Base-by-base conservation (phyloP, 2,797 vertebrate species). In the Garrulus glandarius region DNA sequence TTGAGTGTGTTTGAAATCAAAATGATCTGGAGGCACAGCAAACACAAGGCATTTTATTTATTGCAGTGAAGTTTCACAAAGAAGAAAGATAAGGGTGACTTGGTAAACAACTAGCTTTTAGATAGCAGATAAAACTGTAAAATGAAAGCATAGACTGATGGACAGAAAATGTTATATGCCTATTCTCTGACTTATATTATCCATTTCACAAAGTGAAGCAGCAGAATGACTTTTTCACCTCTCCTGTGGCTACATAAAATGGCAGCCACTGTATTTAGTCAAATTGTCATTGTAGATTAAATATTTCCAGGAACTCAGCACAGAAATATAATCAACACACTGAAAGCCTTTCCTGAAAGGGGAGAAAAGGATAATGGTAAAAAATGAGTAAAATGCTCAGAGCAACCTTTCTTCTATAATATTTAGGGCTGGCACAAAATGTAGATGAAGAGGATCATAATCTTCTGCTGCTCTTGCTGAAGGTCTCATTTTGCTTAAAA, bases 1-100 rank as follows among this genome's bases (percentile, higher is more conserved):
- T 96, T 89, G 83, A 91, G 36, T 79, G 78, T 93, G 49, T 97
- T 95, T 95, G 93, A 97, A 97, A 98, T 97, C 83, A 95, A 95
- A 97, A 92, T 59, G 57, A 96, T 96, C 77, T 92, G 57, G 85
- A 94, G 84, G 50, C 60, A 89, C 3, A 36, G 81, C 74, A 95
- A 94, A 79, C 90, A 87, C 17, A 15, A 85, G 47, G 26, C 20
- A 6, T 96, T 96, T 95, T 96, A 97, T 97, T 96, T 93, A 97
- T 93, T 90, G 91, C 67, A 84, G 77, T 84, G 80, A 63, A 68
- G 49, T 75, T 97, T 96, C 76, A 82, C 92, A 76, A 17, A 93
- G 84, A 89, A 90, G 69, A 92, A 76, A 96, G 97, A 97, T 97
- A 97, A 97, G 93, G 87, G 41, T 91, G 52, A 61, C 89, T 96